These are phyloP conservation scores for Rhamphomyia laevipes DNA, from an alignment of 2,888 invertebrate species.

Conservation along the genomic window DNA sequence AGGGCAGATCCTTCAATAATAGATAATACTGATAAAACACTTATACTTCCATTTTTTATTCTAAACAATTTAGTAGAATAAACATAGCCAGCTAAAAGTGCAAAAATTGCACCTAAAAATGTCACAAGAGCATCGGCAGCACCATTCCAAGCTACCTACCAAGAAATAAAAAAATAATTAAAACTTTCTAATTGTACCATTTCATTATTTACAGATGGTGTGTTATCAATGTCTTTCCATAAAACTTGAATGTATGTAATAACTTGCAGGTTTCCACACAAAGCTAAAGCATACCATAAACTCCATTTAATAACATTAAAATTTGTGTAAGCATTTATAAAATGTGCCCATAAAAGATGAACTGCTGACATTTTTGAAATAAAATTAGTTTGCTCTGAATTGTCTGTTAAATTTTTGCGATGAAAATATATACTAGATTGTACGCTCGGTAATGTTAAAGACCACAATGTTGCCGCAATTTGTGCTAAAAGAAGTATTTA, in stretches of 20 bases:
- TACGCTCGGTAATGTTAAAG: slow-evolving; percentile 50
- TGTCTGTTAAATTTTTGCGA: slow-evolving; percentile 14
- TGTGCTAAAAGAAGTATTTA: slow-evolving; percentile 47
- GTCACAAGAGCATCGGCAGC: slow-evolving; percentile 70
- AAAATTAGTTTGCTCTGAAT: background rate
- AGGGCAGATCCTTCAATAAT: slow-evolving; percentile 45
- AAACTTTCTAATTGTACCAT: too few species aligned
- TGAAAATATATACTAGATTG: slow-evolving; percentile 55
- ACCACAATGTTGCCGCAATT: slow-evolving; percentile 48
- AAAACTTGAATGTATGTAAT: slow-evolving; percentile 59
- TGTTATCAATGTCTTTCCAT: slow-evolving; percentile 46
- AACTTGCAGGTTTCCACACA: slow-evolving; percentile 60
- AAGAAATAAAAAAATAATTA: too few species aligned
- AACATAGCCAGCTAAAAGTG: slow-evolving; percentile 42
- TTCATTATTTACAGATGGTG: slow-evolving; percentile 21
- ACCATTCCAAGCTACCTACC: slow-evolving; percentile 48
- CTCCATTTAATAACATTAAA: slow-evolving; percentile 59
- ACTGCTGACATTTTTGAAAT: slow-evolving; percentile 15
- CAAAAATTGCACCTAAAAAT: slow-evolving; percentile 50
- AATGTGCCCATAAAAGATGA: slow-evolving; percentile 45
- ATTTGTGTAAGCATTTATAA: slow-evolving; percentile 47
- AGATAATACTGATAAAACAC: slow-evolving; percentile 39
- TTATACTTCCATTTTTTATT: slow-evolving; percentile 28
- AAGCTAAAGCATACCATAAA: slow-evolving; percentile 62
- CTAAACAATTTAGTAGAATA: slow-evolving; percentile 24